Evolutionary conservation across 2,113 vertebrate genomes (phyloP).

Genomic region (Scopus umbretta): DNA sequence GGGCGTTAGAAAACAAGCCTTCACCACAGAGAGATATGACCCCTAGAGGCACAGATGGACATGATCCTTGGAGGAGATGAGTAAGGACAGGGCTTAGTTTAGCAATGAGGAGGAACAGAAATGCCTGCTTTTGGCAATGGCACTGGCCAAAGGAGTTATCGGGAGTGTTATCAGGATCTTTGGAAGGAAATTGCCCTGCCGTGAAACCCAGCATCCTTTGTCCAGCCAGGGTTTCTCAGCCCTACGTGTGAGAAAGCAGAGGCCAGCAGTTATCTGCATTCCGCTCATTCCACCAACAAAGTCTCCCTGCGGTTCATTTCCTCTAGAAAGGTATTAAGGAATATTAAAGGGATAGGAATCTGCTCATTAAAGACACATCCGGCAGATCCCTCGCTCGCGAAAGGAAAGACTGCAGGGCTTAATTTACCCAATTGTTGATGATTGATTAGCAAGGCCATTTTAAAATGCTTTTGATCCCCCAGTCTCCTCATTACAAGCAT

Average conservation of each 20-base stretch:
- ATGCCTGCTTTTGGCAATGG: background rate
- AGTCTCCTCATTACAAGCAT: background rate
- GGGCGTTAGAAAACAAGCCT: background rate
- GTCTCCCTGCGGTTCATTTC: constrained; percentile 40
- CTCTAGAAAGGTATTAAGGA: constrained; percentile 59
- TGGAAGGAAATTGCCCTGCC: background rate
- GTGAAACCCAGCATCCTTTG: background rate
- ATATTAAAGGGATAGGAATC: constrained; percentile 58
- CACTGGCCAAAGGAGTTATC: background rate
- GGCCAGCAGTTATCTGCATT: constrained; percentile 47
- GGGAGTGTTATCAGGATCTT: background rate
- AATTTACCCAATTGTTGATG: constrained; percentile 36
- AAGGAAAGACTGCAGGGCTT: constrained; percentile 51
- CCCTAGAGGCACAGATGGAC: background rate
- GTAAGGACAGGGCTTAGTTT: background rate
- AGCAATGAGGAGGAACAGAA: background rate
- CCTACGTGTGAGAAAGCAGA: constrained; percentile 4
- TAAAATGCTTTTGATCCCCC: constrained; percentile 52
- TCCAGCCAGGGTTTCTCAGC: background rate
- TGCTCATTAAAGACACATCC: constrained; percentile 46
- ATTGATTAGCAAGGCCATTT: constrained; percentile 49
- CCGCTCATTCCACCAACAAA: constrained; percentile 58
- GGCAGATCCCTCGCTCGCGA: background rate
- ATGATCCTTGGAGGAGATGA: background rate
- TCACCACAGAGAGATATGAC: background rate